Evolutionary conservation across 92 coral and sea anemone species (phyloP).

Genomic region (Parazoanthus atlanticus): DNA sequence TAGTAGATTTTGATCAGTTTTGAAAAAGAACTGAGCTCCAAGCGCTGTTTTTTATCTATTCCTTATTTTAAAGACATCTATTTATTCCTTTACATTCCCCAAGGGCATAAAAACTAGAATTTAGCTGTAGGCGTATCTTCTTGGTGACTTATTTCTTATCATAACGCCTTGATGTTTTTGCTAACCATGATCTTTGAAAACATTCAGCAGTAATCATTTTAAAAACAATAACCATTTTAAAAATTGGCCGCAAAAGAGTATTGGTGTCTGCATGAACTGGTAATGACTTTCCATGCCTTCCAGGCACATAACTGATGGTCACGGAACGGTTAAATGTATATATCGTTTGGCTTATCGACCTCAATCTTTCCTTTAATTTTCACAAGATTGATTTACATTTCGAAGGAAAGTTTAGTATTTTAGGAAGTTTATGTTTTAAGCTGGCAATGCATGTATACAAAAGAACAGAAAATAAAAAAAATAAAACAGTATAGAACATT

Average conservation of each 20-base stretch:
- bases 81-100: neutral
- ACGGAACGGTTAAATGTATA: neutral
- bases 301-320: neutral
- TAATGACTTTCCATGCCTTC: neutral
- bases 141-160: too few species aligned
- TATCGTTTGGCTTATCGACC: too few species aligned
- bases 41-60: neutral
- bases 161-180: neutral
- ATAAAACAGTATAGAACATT: neutral
- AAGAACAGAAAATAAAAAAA: neutral
- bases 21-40: neutral
- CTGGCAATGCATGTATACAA: too few species aligned
- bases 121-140: neutral
- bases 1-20: too few species aligned
- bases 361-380: too few species aligned
- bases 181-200: too few species aligned
- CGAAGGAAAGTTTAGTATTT: too few species aligned
- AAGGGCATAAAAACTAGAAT: neutral
- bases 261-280: too few species aligned
- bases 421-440: too few species aligned
- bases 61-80: neutral
- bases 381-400: too few species aligned
- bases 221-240: neutral
- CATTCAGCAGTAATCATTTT: too few species aligned
- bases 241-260: neutral